These are phyloP conservation scores for Theocolax elegans DNA, from an alignment of 1,140 invertebrate species.

Conservation along the genomic window DNA sequence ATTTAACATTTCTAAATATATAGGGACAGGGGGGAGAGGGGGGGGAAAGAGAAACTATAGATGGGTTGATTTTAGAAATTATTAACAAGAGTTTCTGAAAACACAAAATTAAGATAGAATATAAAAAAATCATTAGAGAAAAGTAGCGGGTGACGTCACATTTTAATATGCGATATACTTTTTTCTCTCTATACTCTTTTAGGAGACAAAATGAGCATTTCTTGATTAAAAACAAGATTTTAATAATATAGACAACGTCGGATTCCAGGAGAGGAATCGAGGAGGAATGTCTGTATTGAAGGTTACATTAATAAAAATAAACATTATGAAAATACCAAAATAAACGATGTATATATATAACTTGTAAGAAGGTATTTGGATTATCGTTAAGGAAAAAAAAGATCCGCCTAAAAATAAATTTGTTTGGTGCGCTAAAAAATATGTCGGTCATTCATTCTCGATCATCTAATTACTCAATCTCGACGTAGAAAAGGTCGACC, in stretches of 20 bases:
- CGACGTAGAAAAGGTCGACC: background rate
- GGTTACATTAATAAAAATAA: no score
- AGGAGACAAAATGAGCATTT: background rate
- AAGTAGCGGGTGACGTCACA: no score
- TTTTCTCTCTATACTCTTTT: background rate
- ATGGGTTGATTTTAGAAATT: no score
- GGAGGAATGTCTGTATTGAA: background rate
- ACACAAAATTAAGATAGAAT: no score
- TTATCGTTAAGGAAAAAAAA: no score
- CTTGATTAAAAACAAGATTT: constrained; percentile 8
- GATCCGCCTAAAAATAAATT: no score
- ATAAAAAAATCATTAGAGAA: no score
- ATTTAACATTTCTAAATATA: no score
- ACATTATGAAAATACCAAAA: background rate
- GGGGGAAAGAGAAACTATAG: background rate
- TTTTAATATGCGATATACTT: constrained; percentile 13
- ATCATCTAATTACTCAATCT: background rate
- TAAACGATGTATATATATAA: background rate
- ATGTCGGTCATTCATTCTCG: background rate
- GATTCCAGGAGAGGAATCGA: background rate
- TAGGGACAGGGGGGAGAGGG: background rate
- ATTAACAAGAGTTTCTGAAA: no score
- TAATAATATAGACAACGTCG: constrained; percentile 1
- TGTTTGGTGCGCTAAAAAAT: no score
- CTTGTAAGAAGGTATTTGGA: no score